phyloP scores from a whole-genome alignment of 2,113 vertebrate genomes.

The Heterocephalus glaber region DNA sequence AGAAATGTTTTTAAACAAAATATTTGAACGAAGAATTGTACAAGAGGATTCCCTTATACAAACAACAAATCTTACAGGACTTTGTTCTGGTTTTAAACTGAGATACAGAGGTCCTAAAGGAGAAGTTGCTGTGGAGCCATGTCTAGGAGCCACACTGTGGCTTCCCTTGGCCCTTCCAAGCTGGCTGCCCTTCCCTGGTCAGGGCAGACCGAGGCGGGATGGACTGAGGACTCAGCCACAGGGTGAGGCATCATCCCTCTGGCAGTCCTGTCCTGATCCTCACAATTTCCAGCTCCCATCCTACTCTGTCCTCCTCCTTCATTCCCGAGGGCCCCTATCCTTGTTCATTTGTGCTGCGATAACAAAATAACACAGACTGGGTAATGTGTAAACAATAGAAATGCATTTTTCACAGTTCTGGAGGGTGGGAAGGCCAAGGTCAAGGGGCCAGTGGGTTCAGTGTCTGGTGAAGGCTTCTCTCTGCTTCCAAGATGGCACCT shows the following conservation, averaged over 20 bases:
- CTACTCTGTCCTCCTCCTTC: not conserved
- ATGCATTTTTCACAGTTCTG: not conserved
- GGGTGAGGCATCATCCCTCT: not conserved
- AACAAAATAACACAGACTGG: not conserved
- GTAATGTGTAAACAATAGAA: not conserved
- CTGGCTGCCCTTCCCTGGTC: not conserved
- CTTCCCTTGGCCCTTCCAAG: not conserved
- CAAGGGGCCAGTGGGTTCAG: not conserved
- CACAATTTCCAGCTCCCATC: not conserved
- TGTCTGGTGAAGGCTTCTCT: not conserved
- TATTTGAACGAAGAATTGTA: not conserved
- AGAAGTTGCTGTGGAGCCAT: not conserved
- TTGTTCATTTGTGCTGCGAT: not conserved
- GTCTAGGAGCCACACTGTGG: not conserved
- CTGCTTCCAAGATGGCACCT: not conserved
- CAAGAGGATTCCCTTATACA: not conserved
- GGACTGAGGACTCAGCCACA: not conserved
- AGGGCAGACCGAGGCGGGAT: not conserved
- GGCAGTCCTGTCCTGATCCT: too few species aligned
- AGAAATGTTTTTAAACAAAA: not conserved
- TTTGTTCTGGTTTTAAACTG: not conserved
- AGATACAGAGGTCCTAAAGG: not conserved
- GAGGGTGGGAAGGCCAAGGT: not conserved
- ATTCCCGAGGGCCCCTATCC: not conserved
- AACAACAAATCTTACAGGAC: not conserved